Base-by-base conservation (phyloP, 2,113 vertebrate genomes). In the Alaudala cheleensis region DNA sequence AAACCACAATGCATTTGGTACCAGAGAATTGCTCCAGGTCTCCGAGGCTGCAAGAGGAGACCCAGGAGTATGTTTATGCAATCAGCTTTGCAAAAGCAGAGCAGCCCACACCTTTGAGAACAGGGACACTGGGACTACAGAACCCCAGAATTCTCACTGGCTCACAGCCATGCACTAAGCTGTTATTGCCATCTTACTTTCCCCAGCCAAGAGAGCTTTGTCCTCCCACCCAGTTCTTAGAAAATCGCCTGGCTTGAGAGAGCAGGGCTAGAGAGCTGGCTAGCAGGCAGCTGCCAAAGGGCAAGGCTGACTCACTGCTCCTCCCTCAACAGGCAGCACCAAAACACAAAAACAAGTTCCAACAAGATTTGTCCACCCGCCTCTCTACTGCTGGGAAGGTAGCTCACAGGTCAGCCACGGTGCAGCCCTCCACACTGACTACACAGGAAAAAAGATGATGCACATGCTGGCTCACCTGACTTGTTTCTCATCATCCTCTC, bases 1-100 rank as follows among this genome's bases (percentile, higher is more conserved):
- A 60, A 51, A 7, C 0, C 42, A 31, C 23, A n/a, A 0, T 0
- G 0, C 12, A 8, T 3, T 66, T 78, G 60, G n/a, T 21, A 60
- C 44, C 60, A 29, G 45, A 83, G 18, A 33, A 60, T 33, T 58
- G 29, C 33, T 45, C 9, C 16, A 25, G 31, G 49, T 53, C 40
- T 40, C 74, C 0, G 0, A 84, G 57, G 61, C 42, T 73, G 23
- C 37, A 54, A 21, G 60, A 34, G 49, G 31, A 61, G 20, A 39
- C 18, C 20, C 45, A 65, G n/a, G 31, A 45, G 19, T 1, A 9
- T 1, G 4, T 20, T 83, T 13, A 14, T 50, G 19, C 25, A 21
- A 37, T 18, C 21, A 45, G 18, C 51, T 58, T 34, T 26, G 15
- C n/a, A 31, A 69, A 71, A 89, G 66, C 84, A 65, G 39, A 89